Evolutionary conservation across 1,140 invertebrate species (phyloP), one percentile per base, ranked within the genome.

Genomic region (Cherax quadricarinatus): DNA sequence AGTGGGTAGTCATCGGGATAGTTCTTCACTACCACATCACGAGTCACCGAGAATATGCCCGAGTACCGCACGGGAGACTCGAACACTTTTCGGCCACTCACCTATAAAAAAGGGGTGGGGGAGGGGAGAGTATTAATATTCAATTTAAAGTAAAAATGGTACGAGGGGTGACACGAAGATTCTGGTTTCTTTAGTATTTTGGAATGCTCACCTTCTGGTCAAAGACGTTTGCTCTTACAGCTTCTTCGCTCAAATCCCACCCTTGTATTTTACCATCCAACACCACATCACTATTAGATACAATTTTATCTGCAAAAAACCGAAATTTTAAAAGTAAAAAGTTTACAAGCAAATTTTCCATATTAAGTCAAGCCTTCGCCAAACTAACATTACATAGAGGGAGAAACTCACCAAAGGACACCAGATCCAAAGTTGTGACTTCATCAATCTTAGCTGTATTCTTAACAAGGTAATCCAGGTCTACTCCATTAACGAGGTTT

Each of bases 211-310:
- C 84, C 84, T 51, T 73, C 51, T 86, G 84, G 18, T 10, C 16
- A 3, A 51, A 6, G 18, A 4, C 30, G 14, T 70, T 51, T 21
- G 84, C 49, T 70, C 16, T 73, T 30, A 89, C 10, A 1, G 88
- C 88, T 57, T 89, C 80, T 48, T 89, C 48, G 30, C 41, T 62
- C 57, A 89, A 80, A 7, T 84, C 51, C 12, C 41, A 53, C 0
- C 88, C 88, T 66, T 89, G 88, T 48, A 89, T 73, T 18, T 57
- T 84, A 30, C 88, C 88, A 75, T 84, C 70, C 80, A 89, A 70
- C 0, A 49, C 9, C 4, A 89, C 81, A 1, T 51, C 21, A 4
- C 21, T 30, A 9, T 30, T 70, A 3, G 88, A 73, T 9, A 83
- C 24, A 14, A 89, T 10, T 53, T 75, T 30, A 24, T 49, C 88